Evolutionary conservation across 2,113 vertebrate genomes (phyloP), one percentile per base, ranked within the genome.

Genomic region (Perca fluviatilis): DNA sequence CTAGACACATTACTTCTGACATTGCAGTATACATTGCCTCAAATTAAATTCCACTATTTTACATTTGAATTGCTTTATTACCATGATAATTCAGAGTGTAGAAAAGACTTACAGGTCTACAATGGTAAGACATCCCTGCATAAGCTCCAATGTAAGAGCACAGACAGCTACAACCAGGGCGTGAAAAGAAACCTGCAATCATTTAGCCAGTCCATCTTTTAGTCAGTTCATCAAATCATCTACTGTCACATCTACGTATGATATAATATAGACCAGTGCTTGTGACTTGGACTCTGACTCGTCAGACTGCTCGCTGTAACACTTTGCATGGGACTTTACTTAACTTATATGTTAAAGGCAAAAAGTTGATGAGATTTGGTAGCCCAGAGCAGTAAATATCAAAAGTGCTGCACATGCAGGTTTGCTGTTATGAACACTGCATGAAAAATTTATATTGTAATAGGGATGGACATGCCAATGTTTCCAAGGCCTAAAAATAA

Each of bases 41-140:
- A 82, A 82, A 93, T 93, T 94, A 89, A 90, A 87, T 85, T 86
- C 88, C 66, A 79, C 88, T 91, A 84, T 88, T 94, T 93, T 93
- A 90, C 91, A 92, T 93, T 91, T 91, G 91, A 93, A 92, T 88
- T 87, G 84, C 89, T 86, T 84, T 92, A 92, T 88, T 93, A 89
- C 80, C 67, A 79, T 89, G 77, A 89, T 88, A 83, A 88, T 87
- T 88, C 83, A 85, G 62, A 71, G 23, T 76, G 75, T 77, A 80
- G 83, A 60, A 77, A 58, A 88, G 81, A 74, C 71, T 83, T 86
- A 71, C 64, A 86, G 79, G 66, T 82, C 86, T 64, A 50, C 5
- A 50, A 86, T 80, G 30, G 69, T 58, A 72, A 86, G 66, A 83
- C 68, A 84, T 74, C 36, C 72, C 53, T 58, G 46, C 61, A 73